phyloP scores from a whole-genome alignment of 1,140 invertebrate species.

The Leptinotarsa defecta region DNA sequence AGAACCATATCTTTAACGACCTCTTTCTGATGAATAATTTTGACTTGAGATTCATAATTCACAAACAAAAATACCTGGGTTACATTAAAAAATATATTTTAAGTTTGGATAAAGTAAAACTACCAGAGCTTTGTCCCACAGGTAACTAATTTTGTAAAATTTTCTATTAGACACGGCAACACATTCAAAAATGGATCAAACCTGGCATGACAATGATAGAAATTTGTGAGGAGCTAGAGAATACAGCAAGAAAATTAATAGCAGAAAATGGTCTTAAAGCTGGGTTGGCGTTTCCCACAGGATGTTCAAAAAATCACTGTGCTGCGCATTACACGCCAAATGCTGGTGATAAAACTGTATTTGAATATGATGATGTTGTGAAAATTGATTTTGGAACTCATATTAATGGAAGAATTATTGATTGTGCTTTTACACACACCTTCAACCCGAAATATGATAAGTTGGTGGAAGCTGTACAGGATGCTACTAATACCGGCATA shows the following conservation, averaged over 20 bases:
- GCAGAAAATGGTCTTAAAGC: slow-evolving; percentile 94
- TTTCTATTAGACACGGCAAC: slow-evolving; percentile 72
- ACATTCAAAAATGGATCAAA: slow-evolving; percentile 90
- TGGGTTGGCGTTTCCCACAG: slow-evolving; percentile 97
- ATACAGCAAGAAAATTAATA: slow-evolving; percentile 87
- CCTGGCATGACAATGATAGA: slow-evolving; percentile 99
- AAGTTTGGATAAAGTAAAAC: too few relatives aligned
- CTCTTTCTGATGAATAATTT: too few relatives aligned
- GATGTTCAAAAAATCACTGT: slow-evolving; percentile 97
- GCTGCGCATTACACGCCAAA: slow-evolving; percentile 99
- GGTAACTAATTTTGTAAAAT: slow-evolving; percentile 1
- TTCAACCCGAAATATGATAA: slow-evolving; percentile 98
- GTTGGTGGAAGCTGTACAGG: slow-evolving; percentile 92
- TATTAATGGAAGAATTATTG: slow-evolving; percentile 97
- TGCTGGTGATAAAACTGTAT: slow-evolving; percentile 93
- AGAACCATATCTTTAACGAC: too few relatives aligned
- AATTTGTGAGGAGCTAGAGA: slow-evolving; percentile 96
- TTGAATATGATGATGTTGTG: slow-evolving; percentile 96
- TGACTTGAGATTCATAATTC: too few relatives aligned
- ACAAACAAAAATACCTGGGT: too few relatives aligned
- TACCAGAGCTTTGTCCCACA: neutral
- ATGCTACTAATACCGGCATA: slow-evolving; percentile 98
- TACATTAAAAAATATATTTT: too few relatives aligned
- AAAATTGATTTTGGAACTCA: slow-evolving; percentile 99
- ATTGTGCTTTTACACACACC: slow-evolving; percentile 97